Evolutionary conservation across 1,140 invertebrate species (phyloP).

Genomic region (Delia radicum): DNA sequence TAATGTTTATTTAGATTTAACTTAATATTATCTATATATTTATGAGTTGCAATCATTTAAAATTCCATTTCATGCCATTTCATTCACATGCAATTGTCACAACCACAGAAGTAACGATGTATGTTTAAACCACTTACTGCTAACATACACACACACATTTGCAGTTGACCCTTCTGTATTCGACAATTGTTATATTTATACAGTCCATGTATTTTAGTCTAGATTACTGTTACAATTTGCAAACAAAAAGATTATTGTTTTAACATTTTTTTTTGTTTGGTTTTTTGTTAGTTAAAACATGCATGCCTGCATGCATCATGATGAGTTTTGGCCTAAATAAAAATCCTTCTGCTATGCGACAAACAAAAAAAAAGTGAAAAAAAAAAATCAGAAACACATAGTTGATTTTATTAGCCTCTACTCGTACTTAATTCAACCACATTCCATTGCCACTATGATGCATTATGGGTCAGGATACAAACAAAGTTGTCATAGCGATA

Average conservation of each 20-base stretch:
- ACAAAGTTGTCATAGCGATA: too few species aligned
- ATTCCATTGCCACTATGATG: background rate
- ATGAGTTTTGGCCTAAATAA: background rate
- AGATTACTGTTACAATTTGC: constrained; percentile 1
- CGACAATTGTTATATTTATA: background rate
- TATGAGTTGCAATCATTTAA: too few species aligned
- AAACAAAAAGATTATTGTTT: background rate
- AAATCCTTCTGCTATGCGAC: background rate
- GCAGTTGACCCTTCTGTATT: background rate
- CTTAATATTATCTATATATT: too few species aligned
- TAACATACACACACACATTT: too few species aligned
- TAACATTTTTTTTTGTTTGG: background rate
- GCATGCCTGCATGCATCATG: background rate
- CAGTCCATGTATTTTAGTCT: background rate
- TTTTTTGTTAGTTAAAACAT: background rate
- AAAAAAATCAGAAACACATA: background rate
- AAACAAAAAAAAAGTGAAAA: background rate
- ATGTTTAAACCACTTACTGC: too few species aligned
- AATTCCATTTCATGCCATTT: too few species aligned
- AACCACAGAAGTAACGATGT: too few species aligned
- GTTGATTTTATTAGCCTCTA: background rate
- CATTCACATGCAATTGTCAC: too few species aligned
- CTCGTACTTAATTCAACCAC: background rate
- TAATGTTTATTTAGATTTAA: too few species aligned
- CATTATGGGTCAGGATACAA: too few species aligned